A percentile compares a stretch with the other conserved stretches of the same genome.
Conservation (phyloP, 1,140 invertebrate genomes). For the Ips nitidus region DNA sequence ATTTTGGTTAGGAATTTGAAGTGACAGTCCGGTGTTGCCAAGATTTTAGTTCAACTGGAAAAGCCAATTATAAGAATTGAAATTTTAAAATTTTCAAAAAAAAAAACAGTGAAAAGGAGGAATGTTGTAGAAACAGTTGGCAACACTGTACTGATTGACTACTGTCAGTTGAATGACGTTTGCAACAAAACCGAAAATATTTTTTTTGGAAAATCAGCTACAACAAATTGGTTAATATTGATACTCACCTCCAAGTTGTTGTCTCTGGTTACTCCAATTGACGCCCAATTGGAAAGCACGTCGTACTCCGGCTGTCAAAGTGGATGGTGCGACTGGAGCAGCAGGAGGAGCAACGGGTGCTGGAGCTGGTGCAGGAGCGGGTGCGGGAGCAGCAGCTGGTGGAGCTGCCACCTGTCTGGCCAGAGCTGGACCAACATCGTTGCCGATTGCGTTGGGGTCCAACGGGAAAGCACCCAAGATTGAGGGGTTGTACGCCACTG, state of each 20-base stretch:
- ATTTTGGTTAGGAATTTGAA: no score
- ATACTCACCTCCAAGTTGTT: conserved; percentile 26
- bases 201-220: neutral
- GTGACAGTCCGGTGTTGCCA: no score
- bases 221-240: neutral
- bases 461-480: conserved; percentile 13
- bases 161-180: no score
- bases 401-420: conserved; percentile 26
- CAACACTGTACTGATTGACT: no score
- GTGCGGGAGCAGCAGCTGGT: conserved; percentile 22
- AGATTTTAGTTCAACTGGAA: no score
- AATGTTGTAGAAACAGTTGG: no score
- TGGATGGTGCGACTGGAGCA: conserved; percentile 7
- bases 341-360: conserved; percentile 7
- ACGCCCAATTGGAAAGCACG: conserved; percentile 27
- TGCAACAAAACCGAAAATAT: no score
- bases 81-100: no score
- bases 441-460: neutral
- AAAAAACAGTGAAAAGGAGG: no score
- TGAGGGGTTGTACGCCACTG: conserved; percentile 14
- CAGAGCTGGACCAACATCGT: conserved; percentile 13
- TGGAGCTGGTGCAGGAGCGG: conserved; percentile 27
- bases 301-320: conserved; percentile 29
- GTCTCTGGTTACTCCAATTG: conserved; percentile 31
- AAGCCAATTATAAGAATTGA: no score